A percentile compares a stretch with the other conserved stretches of the same genome.
Evolutionary conservation across 2,888 invertebrate genomes (phyloP).

Genomic region (Andrena fulva): DNA sequence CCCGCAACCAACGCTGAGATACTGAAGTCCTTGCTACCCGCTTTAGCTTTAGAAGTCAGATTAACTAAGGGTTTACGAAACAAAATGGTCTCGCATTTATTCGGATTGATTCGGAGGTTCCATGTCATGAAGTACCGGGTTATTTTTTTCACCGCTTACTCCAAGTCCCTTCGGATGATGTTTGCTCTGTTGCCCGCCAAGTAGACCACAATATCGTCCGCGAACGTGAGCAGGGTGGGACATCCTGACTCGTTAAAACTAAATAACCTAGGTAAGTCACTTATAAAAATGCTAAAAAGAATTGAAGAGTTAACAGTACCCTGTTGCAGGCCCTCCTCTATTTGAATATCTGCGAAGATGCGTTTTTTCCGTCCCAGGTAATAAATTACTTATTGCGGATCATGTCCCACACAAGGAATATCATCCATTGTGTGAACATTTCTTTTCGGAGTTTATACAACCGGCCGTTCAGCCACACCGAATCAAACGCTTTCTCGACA

Average conservation of each 20-base stretch:
- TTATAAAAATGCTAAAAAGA: no score
- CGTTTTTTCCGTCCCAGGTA: background rate
- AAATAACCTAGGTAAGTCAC: no score
- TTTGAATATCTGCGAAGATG: background rate
- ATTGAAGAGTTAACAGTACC: no score
- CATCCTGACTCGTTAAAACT: no score
- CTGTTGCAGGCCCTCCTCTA: slow-evolving; percentile 54
- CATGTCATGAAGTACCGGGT: background rate
- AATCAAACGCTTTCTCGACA: slow-evolving; percentile 39
- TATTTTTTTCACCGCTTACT: background rate
- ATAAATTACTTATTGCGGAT: slow-evolving; percentile 25
- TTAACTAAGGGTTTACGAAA: background rate
- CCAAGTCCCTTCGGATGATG: background rate
- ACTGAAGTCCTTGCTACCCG: no score
- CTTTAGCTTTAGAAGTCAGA: background rate
- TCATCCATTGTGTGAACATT: slow-evolving; percentile 10
- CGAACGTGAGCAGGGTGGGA: background rate
- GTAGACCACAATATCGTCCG: slow-evolving; percentile 1
- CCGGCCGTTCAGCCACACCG: slow-evolving; percentile 49
- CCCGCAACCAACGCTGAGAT: background rate
- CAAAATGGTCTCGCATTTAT: slow-evolving; percentile 4
- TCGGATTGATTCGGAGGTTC: background rate
- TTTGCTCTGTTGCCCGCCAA: background rate
- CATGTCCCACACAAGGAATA: slow-evolving; percentile 37
- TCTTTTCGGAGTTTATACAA: slow-evolving; percentile 35